Conservation (phyloP, 64 coral and sea anemone species). For the Stylophora pistillata region DNA sequence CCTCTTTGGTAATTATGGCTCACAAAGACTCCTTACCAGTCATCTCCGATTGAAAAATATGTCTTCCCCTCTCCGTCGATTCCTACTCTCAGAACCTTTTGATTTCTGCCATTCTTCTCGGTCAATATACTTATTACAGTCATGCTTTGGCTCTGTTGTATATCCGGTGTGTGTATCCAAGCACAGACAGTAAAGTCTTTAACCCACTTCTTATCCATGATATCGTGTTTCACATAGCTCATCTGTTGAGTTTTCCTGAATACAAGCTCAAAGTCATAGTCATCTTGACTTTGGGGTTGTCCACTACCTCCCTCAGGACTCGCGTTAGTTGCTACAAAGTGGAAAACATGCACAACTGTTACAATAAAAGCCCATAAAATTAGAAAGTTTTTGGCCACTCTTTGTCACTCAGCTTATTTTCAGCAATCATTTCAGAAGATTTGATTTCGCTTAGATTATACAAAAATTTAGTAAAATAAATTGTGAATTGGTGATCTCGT, state of each 20-base stretch:
- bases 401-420: too few relatives aligned
- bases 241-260: neutral
- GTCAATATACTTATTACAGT: neutral
- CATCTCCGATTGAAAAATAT: neutral
- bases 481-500: too few relatives aligned
- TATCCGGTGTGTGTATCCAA: neutral
- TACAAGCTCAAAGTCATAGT: constrained; percentile 10
- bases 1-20: neutral
- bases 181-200: neutral
- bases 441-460: too few relatives aligned
- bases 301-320: too few relatives aligned
- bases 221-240: neutral
- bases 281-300: neutral
- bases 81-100: neutral
- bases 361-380: too few relatives aligned
- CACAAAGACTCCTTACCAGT: neutral
- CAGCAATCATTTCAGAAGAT: too few relatives aligned
- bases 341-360: too few relatives aligned
- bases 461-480: too few relatives aligned
- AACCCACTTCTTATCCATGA: neutral
- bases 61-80: neutral
- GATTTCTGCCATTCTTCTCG: neutral
- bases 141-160: neutral
- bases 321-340: neutral
- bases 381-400: too few relatives aligned